These are phyloP conservation scores for Pelodytes ibericus DNA, from an alignment of 2,797 vertebrate genomes.

Conservation along the genomic window DNA sequence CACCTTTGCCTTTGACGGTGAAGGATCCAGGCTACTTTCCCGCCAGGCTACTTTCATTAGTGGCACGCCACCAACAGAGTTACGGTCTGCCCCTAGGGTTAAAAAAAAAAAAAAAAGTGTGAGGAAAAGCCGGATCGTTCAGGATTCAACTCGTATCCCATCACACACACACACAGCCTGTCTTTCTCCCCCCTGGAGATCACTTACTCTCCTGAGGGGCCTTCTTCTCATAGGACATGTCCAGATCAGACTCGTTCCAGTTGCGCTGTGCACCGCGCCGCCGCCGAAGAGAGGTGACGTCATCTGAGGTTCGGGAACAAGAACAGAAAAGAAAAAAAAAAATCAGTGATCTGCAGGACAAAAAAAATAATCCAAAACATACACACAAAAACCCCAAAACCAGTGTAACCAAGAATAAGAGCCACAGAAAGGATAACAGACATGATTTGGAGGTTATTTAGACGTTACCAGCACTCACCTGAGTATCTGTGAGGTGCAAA, in stretches of 20 bases:
- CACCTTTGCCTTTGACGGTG: slow-evolving; percentile 68
- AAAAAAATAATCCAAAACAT: too few relatives aligned
- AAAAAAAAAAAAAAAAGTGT: too few relatives aligned
- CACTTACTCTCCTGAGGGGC: slow-evolving; percentile 80
- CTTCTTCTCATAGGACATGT: slow-evolving; percentile 82
- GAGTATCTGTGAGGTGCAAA: neutral
- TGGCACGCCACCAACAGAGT: slow-evolving; percentile 14
- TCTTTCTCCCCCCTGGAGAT: too few relatives aligned
- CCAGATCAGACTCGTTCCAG: slow-evolving; percentile 91
- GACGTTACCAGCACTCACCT: neutral
- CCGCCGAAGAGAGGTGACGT: slow-evolving; percentile 66
- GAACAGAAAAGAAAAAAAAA: neutral
- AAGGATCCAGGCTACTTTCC: slow-evolving; percentile 84
- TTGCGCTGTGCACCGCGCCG: slow-evolving; percentile 70
- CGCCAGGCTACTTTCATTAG: slow-evolving; percentile 79
- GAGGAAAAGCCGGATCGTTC: too few relatives aligned
- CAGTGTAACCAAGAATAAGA: too few relatives aligned
- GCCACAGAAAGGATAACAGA: too few relatives aligned
- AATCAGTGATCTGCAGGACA: neutral
- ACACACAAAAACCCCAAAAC: too few relatives aligned
- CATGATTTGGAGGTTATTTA: too few relatives aligned
- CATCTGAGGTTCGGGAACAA: slow-evolving; percentile 69
- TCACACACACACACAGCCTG: too few relatives aligned
- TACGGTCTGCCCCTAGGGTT: slow-evolving; percentile 59
- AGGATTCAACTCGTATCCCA: neutral